A percentile compares a stretch with the other conserved stretches of the same genome.
Conservation (phyloP, 1,140 invertebrate species). For the Ctenoplectra terminalis region DNA sequence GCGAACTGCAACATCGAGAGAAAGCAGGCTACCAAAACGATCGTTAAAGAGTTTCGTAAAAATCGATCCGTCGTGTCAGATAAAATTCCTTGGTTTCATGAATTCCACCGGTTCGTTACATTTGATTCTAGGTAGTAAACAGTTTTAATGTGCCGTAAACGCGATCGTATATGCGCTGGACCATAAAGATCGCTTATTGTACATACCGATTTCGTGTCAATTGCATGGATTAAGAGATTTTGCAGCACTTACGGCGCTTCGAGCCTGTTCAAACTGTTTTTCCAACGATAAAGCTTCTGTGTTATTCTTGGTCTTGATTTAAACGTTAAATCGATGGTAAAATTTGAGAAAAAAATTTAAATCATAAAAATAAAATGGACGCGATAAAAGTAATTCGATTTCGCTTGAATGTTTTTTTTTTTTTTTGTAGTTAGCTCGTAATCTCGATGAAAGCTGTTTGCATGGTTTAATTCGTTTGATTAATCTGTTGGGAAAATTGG, state of each 20-base stretch:
- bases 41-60: not conserved
- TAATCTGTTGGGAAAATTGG: too few species aligned
- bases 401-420: too few species aligned
- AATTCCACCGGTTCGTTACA: not conserved
- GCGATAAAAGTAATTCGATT: too few species aligned
- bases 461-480: slow-evolving; percentile 2
- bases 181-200: slow-evolving; percentile 18
- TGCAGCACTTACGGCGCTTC: slow-evolving; percentile 9
- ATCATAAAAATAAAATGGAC: too few species aligned
- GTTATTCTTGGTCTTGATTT: too few species aligned
- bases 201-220: slow-evolving; percentile 38
- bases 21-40: not conserved
- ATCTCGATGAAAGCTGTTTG: slow-evolving; percentile 4
- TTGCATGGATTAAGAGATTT: slow-evolving; percentile 46
- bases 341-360: too few species aligned
- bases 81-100: not conserved
- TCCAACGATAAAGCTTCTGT: not conserved
- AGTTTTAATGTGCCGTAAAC: not conserved
- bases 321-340: too few species aligned
- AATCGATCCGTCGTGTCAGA: not conserved
- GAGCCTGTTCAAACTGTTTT: slow-evolving; percentile 22
- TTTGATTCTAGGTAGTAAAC: not conserved
- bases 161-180: not conserved
- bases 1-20: not conserved
- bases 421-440: not conserved